These are phyloP conservation scores for Hyperoplus immaculatus DNA, from an alignment of 2,797 vertebrate genomes.

Conservation along the genomic window DNA sequence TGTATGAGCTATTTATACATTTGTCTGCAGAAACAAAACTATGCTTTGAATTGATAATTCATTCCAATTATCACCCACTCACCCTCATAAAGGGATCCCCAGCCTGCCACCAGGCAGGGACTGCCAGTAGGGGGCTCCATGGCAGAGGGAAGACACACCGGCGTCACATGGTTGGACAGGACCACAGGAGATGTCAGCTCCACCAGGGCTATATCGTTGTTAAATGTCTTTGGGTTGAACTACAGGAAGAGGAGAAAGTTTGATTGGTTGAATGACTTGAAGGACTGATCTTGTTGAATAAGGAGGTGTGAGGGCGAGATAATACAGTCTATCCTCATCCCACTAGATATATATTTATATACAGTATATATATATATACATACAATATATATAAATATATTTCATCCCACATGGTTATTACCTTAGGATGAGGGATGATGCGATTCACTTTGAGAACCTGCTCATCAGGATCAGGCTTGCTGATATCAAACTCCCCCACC, in stretches of 20 bases:
- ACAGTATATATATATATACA: too few species aligned
- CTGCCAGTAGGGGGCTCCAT: constrained; percentile 88
- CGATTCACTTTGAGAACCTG: constrained; percentile 90
- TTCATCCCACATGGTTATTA: constrained; percentile 53
- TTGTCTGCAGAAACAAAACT: not conserved
- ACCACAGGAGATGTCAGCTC: constrained; percentile 88
- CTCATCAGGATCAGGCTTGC: constrained; percentile 85
- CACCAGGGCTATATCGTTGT: constrained; percentile 93
- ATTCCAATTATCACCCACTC: constrained; percentile 19
- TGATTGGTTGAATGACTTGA: not conserved
- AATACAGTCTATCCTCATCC: not conserved
- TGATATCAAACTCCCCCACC: constrained; percentile 90
- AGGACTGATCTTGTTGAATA: not conserved
- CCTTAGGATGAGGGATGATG: constrained; percentile 94
- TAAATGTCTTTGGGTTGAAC: constrained; percentile 95
- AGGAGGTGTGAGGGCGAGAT: not conserved
- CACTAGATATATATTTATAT: too few species aligned
- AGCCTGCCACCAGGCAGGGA: constrained; percentile 92
- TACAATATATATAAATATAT: too few species aligned
- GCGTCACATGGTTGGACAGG: constrained; percentile 81
- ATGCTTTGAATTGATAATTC: not conserved
- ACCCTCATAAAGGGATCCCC: constrained; percentile 97
- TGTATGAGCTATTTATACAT: not conserved
- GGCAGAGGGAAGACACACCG: constrained; percentile 91
- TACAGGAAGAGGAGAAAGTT: constrained; percentile 65